These are phyloP conservation scores for Cydia splendana DNA, from an alignment of 1,140 invertebrate genomes.

Conservation along the genomic window DNA sequence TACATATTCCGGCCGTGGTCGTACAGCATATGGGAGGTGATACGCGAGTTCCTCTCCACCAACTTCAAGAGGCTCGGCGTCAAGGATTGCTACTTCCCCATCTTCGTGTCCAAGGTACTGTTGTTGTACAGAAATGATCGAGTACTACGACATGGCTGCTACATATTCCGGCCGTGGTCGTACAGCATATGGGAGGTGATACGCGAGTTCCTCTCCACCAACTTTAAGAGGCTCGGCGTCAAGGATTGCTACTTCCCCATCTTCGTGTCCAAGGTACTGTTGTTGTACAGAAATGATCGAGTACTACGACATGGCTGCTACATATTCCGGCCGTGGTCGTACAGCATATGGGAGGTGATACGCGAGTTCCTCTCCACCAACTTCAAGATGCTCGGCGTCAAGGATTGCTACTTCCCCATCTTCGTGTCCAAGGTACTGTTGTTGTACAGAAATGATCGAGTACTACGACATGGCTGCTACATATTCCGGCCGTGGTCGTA, in stretches of 20 bases:
- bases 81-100: constrained; percentile 98
- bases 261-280: too few relatives aligned
- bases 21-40: constrained; percentile 97
- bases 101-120: constrained; percentile 94
- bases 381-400: constrained; percentile 96
- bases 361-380: constrained; percentile 93
- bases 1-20: constrained; percentile 99
- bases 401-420: constrained; percentile 99
- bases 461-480: too few relatives aligned
- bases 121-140: too few relatives aligned
- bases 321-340: constrained; percentile 98
- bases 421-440: constrained; percentile 94
- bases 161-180: too few relatives aligned
- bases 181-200: too few relatives aligned
- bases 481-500: too few relatives aligned
- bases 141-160: too few relatives aligned
- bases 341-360: constrained; percentile 97
- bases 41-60: constrained; percentile 93
- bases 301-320: constrained; percentile 99
- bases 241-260: too few relatives aligned
- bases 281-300: constrained; percentile 91
- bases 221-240: too few relatives aligned
- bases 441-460: too few relatives aligned
- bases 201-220: too few relatives aligned
- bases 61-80: constrained; percentile 97